These are phyloP conservation scores for Erythrocebus patas DNA, from an alignment of 2,113 vertebrate genomes.

Conservation along the genomic window DNA sequence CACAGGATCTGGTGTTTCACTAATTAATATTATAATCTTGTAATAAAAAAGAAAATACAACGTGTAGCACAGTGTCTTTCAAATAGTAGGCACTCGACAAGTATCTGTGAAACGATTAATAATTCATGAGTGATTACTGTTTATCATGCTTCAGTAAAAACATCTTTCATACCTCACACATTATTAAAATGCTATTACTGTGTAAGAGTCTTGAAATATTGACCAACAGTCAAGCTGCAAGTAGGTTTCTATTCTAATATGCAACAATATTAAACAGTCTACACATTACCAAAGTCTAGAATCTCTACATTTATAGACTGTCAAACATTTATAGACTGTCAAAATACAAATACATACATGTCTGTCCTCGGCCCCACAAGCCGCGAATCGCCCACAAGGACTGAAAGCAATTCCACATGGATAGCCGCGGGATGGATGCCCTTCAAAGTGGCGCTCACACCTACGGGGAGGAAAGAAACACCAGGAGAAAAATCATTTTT, in stretches of 20 bases:
- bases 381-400: slow-evolving; percentile 89
- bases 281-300: accelerated
- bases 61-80: not conserved
- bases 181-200: not conserved
- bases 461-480: slow-evolving; percentile 70
- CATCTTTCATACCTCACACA: accelerated
- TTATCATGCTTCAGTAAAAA: not conserved
- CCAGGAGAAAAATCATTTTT: not conserved
- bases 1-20: too few relatives aligned
- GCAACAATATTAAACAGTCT: accelerated
- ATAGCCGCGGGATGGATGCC: slow-evolving; percentile 84
- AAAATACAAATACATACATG: slow-evolving; percentile 78
- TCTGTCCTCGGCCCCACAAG: slow-evolving; percentile 92
- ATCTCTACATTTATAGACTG: accelerated
- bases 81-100: accelerated
- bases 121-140: not conserved
- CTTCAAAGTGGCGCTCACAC: slow-evolving; percentile 90
- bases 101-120: not conserved
- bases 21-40: too few relatives aligned
- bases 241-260: accelerated
- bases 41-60: not conserved
- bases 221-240: accelerated
- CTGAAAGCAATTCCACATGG: slow-evolving; percentile 87
- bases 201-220: not conserved
- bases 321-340: accelerated